Evolutionary conservation across 2,113 vertebrate genomes (phyloP), one percentile per base, ranked within the genome.

Genomic region (Lonchura striata): DNA sequence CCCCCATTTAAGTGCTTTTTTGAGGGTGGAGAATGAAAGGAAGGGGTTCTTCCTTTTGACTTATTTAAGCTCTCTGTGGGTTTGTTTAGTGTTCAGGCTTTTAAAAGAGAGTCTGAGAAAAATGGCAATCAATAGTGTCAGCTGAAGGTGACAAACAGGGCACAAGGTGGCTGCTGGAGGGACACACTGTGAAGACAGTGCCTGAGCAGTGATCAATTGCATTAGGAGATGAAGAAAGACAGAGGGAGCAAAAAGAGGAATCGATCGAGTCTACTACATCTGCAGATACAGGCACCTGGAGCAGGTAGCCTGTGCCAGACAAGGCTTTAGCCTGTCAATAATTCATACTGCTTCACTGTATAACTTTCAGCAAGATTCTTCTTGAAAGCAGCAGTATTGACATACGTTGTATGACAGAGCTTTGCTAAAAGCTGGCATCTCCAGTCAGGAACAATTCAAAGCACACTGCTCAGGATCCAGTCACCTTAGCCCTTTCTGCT

Each of bases 71-170:
- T 86, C 59, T 92, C 79, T 4, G 1, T 74, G 71, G 87, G 54
- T 80, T 91, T 96, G 78, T 93, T 83, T 64, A 77, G 46, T 47
- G 54, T 82, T 82, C 44, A 86, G 61, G 61, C 63, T 83, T 95
- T 91, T 80, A 63, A 86, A 88, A 91, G 65, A 85, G 41, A 89
- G 42, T 37, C 63, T 82, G 79, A 93, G 87, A 92, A 86, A 95
- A 94, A 90, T 6, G 78, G 71, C 76, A 94, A 94, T 95, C 93
- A 93, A 88, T 92, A 88, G 31, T 60, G 90, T 64, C 94, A 93
- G 85, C 59, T 70, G 88, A 91, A 94, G 93, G 94, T 96, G 92
- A 88, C 90, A 94, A 94, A 90, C 42, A 33, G 74, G 88, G 90
- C 82, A 88, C 42, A 52, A 41, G 63, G 87, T 72, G 88, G 63